Percentiles rank a stretch among this genome's conserved stretches.
Evolutionary conservation across 2,888 invertebrate genomes (phyloP).

Genomic region (Alviniconcha strummeri): DNA sequence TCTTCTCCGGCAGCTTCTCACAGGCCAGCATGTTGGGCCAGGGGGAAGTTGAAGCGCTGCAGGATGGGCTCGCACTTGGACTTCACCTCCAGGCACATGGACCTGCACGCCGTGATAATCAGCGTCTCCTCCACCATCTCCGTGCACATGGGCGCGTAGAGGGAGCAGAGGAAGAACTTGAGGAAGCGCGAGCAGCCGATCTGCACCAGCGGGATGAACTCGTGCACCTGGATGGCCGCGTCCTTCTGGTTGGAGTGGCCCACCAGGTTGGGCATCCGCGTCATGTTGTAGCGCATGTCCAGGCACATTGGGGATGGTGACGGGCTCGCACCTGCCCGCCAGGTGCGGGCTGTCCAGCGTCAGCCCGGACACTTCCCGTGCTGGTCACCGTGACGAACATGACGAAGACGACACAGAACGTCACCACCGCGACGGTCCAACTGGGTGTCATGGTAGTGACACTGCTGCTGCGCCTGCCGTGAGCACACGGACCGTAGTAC

Average conservation of each 20-base stretch:
- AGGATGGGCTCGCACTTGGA: conserved; percentile 78
- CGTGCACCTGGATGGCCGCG: conserved; percentile 85
- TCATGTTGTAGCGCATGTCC: conserved; percentile 89
- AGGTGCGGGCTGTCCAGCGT: not conserved
- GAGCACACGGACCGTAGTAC: not conserved
- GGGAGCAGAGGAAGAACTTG: conserved; percentile 90
- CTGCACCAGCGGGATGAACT: conserved; percentile 83
- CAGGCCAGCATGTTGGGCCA: conserved; percentile 88
- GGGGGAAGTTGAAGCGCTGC: conserved; percentile 78
- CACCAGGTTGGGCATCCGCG: conserved; percentile 89
- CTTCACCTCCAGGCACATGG: conserved; percentile 84
- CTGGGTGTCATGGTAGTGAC: too few species aligned
- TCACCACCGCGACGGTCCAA: too few species aligned
- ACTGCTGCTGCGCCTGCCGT: not conserved
- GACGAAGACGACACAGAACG: too few species aligned
- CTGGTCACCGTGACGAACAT: not conserved
- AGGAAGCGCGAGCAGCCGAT: conserved; percentile 88
- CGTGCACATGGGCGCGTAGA: conserved; percentile 93
- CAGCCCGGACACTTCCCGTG: not conserved
- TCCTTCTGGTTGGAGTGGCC: conserved; percentile 86
- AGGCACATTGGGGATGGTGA: conserved; percentile 86
- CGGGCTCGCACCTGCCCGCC: conserved; percentile 81
- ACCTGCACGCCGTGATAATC: conserved; percentile 86
- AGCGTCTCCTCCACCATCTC: conserved; percentile 86
- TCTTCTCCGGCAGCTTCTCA: conserved; percentile 82